phyloP scores from a whole-genome alignment of 2,797 vertebrate species.

The Myotis pilosus region DNA sequence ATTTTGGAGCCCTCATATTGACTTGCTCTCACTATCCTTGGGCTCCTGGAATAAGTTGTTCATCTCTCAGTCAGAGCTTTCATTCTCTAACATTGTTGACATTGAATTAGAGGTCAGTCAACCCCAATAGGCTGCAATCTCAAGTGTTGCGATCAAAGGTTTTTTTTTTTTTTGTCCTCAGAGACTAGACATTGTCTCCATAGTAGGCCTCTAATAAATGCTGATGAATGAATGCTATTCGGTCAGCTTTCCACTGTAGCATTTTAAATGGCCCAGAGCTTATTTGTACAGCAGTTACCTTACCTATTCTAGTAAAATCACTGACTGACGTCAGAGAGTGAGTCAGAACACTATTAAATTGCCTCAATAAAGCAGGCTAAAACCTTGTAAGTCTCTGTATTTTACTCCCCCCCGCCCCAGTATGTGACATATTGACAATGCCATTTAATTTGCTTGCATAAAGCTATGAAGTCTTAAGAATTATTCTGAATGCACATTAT shows the following conservation, averaged over 20 bases:
- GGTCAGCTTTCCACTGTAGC: background rate
- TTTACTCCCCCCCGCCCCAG: background rate
- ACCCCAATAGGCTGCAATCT: background rate
- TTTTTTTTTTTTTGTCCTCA: background rate
- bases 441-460: background rate
- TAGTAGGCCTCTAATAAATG: background rate
- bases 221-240: background rate
- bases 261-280: background rate
- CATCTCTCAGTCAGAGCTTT: background rate
- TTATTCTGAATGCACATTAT: background rate
- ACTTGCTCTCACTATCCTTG: background rate
- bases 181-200: background rate
- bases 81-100: background rate
- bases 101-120: background rate
- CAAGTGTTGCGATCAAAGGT: background rate
- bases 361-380: background rate
- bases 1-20: background rate
- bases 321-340: background rate
- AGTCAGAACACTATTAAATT: background rate
- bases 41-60: background rate
- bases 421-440: conserved; percentile 9
- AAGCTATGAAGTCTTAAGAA: conserved; percentile 21
- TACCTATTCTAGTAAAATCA: conserved; percentile 1
- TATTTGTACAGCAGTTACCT: background rate
- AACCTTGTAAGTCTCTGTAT: background rate